Evolutionary conservation across 1,140 invertebrate species (phyloP), one percentile per base, ranked within the genome.

Genomic region (Diprion similis): DNA sequence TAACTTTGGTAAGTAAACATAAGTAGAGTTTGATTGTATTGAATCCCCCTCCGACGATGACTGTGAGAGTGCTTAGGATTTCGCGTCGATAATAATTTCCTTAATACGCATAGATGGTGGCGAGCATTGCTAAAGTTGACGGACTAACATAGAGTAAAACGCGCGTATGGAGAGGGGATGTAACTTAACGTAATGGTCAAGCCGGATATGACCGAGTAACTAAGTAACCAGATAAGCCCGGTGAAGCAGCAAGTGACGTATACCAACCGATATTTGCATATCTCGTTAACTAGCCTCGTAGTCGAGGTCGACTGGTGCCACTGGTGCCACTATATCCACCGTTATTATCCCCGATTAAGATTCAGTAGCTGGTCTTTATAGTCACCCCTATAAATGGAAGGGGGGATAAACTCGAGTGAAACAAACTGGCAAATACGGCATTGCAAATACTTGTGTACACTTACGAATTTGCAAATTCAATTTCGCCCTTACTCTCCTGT

Each of bases 211-310:
- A 59, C 51, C 11, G 9, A 59, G 11, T 59, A 59, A 59, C 51
- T 9, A 17, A 59, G n/a, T 59, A 59, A 59, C 51, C 51, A 17
- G n/a, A 75, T 75, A 68, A 75, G 64, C 72, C 67, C 47, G 70
- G 24, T 47, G 71, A 71, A 70, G 68, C 71, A 68, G 72, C 73
- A 73, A 73, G 70, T 69, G 69, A 37, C 15, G 37, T 71, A 45
- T 59, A 59, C 8, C 51, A 59, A 59, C 6, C 66, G 45, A 47
- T 65, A 73, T 76, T 73, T 76, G 68, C 72, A 71, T 73, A 73
- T 73, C 68, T 71, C 71, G 46, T 73, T 73, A 71, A 59, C 70
- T 75, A 47, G 6, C n/a, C 24, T 37, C 24, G 24, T 37, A 18
- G 46, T 51, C 70, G 15, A 71, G 71, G 67, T 66, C 66, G 72